Conservation (phyloP, 2,113 vertebrate genomes). For the Lonchura striata region DNA sequence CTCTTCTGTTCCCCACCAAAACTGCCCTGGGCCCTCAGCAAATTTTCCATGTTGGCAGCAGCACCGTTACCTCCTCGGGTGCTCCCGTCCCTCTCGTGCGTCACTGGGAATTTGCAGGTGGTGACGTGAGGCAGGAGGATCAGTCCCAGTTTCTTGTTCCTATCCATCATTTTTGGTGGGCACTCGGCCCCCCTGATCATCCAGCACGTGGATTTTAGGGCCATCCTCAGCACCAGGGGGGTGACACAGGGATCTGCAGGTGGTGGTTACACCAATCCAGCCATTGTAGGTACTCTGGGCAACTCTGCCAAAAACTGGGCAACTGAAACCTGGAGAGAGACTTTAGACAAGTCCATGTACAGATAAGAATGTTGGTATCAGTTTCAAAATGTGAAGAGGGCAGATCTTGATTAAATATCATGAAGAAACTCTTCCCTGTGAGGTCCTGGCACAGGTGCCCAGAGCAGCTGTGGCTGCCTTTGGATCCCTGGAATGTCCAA, state of each 20-base stretch:
- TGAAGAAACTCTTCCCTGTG: not conserved
- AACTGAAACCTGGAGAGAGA: not conserved
- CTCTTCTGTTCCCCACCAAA: not conserved
- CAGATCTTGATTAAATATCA: not conserved
- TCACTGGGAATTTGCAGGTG: not conserved
- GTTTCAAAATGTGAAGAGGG: not conserved
- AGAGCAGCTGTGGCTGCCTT: not conserved
- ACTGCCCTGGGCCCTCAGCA: not conserved
- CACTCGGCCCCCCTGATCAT: accelerated
- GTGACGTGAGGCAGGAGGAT: accelerated
- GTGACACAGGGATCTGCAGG: not conserved
- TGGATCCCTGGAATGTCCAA: not conserved
- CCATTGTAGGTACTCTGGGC: accelerated
- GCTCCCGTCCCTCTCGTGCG: not conserved
- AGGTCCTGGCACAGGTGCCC: not conserved
- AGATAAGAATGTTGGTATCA: not conserved
- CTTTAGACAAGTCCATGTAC: no score
- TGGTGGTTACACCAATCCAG: not conserved
- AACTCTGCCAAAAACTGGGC: not conserved
- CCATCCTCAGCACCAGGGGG: not conserved
- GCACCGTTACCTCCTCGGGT: accelerated
- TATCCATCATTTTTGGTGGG: not conserved
- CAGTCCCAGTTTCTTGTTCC: accelerated
- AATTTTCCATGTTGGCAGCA: not conserved
- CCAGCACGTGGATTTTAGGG: not conserved